Base-by-base conservation (phyloP, 2,113 vertebrate species). In the Cryptomyrus ogoouensis region DNA sequence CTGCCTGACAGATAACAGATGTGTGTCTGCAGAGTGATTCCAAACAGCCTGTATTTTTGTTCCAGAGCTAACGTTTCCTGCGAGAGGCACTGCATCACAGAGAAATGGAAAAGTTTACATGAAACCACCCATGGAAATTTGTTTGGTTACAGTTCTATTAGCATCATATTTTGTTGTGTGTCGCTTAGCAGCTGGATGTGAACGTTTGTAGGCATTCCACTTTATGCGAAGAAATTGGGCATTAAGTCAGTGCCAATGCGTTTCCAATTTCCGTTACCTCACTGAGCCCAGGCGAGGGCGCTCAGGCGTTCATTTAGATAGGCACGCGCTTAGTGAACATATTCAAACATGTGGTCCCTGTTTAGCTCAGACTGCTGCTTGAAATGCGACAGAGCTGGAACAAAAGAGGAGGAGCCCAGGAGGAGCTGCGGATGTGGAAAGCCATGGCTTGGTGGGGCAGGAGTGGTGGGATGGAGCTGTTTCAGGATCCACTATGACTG, bases 31-130 rank as follows among this genome's bases (percentile, higher is more conserved):
- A 90, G 91, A 56, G 91, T 89, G 15, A 88, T 77, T 89, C 89
- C 88, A 91, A 47, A 24, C 31, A 74, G 83, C 87, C 87, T 92
- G 70, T 27, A 44, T 88, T 66, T 88, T 46, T 24, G 52, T 62
- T 66, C 56, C 56, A 44, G 49, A 44, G 35, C 35, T 88, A 84
- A 42, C 21, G 6, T 62, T 88, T 88, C 13, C 90, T 91, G 89
- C 85, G 44, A 85, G 89, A 88, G 83, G 91, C 90, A 91, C 74
- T 91, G 89, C 90, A 91, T 91, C 91, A 92, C 87, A 83, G 88
- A 35, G 83, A 91, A 91, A 91, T 91, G 89, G 92, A 94, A 95
- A 93, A 92, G 92, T 94, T 95, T 94, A 94, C 90, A 91, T 91
- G 91, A 58, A 89, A 92, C 90, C 91, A 80, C 91, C 91, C 89